phyloP scores from a whole-genome alignment of 2,113 vertebrate genomes.

The Erpornis zantholeuca region DNA sequence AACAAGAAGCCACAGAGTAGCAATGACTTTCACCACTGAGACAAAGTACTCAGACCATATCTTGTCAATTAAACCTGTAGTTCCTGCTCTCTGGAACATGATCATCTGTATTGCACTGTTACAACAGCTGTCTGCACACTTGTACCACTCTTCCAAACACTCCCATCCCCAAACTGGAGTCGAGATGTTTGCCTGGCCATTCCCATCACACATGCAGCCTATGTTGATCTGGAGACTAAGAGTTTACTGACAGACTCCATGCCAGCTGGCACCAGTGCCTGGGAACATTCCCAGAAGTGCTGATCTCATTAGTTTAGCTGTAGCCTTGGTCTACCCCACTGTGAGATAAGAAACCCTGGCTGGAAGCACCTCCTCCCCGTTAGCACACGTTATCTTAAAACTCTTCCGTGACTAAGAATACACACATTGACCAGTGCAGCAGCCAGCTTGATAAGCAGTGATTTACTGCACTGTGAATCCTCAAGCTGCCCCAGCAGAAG shows the following conservation, averaged over 20 bases:
- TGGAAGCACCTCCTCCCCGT: neutral
- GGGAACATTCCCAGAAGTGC: constrained; percentile 16
- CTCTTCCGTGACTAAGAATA: neutral
- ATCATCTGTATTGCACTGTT: neutral
- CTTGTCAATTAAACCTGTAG: neutral
- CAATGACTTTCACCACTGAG: neutral
- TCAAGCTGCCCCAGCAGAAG: neutral
- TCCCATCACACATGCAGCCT: neutral
- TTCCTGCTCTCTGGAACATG: neutral
- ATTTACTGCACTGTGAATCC: neutral
- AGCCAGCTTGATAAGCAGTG: neutral
- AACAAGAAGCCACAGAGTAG: neutral
- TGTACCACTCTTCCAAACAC: neutral
- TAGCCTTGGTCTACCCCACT: neutral
- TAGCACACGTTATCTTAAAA: neutral
- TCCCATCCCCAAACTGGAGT: neutral
- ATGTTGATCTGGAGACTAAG: neutral
- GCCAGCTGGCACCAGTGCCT: constrained; percentile 31
- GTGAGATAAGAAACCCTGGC: neutral
- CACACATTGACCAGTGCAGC: neutral
- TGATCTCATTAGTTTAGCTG: constrained; percentile 31
- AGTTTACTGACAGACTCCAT: neutral
- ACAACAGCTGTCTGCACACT: neutral
- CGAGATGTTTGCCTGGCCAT: neutral
- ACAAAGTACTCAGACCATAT: neutral